These are phyloP conservation scores for Oryctes rhinoceros DNA, from an alignment of 1,140 invertebrate species.

Conservation along the genomic window DNA sequence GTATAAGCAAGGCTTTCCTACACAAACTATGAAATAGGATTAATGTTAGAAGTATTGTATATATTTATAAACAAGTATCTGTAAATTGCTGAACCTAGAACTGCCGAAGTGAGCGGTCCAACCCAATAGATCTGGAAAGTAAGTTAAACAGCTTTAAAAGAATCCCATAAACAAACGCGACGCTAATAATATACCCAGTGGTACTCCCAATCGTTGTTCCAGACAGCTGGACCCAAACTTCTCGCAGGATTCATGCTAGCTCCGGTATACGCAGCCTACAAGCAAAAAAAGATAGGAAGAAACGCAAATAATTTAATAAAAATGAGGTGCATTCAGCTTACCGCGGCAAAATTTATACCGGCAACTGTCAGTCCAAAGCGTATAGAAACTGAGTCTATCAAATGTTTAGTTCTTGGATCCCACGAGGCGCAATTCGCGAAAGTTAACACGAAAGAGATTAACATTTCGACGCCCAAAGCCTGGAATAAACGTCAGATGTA, in stretches of 20 bases:
- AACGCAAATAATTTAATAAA: not conserved
- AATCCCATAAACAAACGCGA: not conserved
- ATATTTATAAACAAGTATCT: constrained; percentile 56
- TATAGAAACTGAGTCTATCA: constrained; percentile 63
- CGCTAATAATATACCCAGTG: constrained; percentile 72
- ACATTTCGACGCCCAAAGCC: constrained; percentile 61
- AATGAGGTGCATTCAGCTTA: constrained; percentile 48
- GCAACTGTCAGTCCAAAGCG: constrained; percentile 61
- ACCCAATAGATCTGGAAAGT: constrained; percentile 73
- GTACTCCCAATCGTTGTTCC: constrained; percentile 69
- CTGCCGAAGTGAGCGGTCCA: constrained; percentile 69
- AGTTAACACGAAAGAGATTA: constrained; percentile 60
- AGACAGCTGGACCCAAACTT: constrained; percentile 77
- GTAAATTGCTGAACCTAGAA: constrained; percentile 68
- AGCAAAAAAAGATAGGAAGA: constrained; percentile 46
- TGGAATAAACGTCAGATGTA: constrained; percentile 43
- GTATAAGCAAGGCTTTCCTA: not conserved
- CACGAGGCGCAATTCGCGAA: constrained; percentile 63
- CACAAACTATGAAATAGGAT: not conserved
- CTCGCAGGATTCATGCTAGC: constrained; percentile 84
- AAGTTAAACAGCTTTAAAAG: not conserved
- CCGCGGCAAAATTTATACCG: constrained; percentile 60
- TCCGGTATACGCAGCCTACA: constrained; percentile 73
- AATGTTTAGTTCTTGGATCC: constrained; percentile 61
- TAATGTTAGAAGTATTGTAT: not conserved